Base-by-base conservation (phyloP, 2,113 vertebrate species). In the Indri indri region DNA sequence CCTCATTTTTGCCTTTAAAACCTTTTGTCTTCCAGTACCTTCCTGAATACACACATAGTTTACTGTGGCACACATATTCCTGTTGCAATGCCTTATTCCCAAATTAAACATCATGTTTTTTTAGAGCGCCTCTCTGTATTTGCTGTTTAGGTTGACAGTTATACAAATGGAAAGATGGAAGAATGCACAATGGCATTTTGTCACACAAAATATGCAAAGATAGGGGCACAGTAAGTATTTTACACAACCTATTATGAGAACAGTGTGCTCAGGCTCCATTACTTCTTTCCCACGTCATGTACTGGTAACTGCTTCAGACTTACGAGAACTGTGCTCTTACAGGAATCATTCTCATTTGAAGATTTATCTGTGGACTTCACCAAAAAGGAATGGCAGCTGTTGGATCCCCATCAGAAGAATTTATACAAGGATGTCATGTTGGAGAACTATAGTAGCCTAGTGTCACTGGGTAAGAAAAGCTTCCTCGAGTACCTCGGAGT, bases 391-490 rank as follows among this genome's bases (percentile, higher is more conserved):
- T 97, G 97, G 97, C 93, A 96, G 25, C 74, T 97, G 8, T 42
- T 98, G 88, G 96, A 92, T 32, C 25, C 88, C 32, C 13, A 2
- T 25, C 96, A 98, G 91, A 97, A 96, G 88, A 63, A 88, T 82
- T 68, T 98, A 3, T 98, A 97, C 86, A 96, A 57, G 73, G 94
- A 97, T 10, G 97, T 98, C 80, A 98, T 98, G 97, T 45, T 97
- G 85, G 97, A 97, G 84, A 97, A 96, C 88, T 97, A 96, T 0
- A 66, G 95, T 79, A 95, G 90, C 74, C 73, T 97, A 0, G 80
- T 96, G 20, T 94, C 93, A 0, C 54, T 97, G 66, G 97, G 97
- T 98, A 93, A 98, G 82, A 32, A 90, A 37, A 40, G 25, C 10
- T 81, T 32, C 68, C 52, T 25, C 13, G 37, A 54, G 45, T 65